A percentile compares a stretch with the other conserved stretches of the same genome.
These are phyloP conservation scores for Prostheceraeus crozeri DNA, from an alignment of 2,888 invertebrate species.

Conservation along the genomic window DNA sequence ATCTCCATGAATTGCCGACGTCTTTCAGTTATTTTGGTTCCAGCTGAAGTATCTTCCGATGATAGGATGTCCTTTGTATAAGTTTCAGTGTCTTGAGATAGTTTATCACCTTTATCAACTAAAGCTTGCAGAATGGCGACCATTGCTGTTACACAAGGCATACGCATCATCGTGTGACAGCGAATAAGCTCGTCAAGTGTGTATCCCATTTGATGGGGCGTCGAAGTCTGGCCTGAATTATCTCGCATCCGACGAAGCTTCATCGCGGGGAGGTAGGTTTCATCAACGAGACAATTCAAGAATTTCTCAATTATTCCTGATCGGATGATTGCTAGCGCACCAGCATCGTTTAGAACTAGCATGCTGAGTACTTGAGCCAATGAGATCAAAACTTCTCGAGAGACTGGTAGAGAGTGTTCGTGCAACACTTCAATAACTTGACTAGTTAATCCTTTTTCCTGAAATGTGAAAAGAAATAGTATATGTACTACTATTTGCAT, in stretches of 20 bases:
- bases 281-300: constrained; percentile 62
- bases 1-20: too few species aligned
- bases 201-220: constrained; percentile 74
- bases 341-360: constrained; percentile 72
- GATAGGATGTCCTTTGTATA: too few species aligned
- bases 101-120: too few species aligned
- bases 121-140: too few species aligned
- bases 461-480: too few species aligned
- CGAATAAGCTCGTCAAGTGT: constrained; percentile 82
- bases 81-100: too few species aligned
- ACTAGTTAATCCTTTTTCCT: constrained; percentile 34
- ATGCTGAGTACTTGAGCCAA: constrained; percentile 76
- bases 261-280: constrained; percentile 77
- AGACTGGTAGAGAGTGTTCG: constrained; percentile 59
- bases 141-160: too few species aligned
- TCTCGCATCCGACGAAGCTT: constrained; percentile 42
- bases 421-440: constrained; percentile 66
- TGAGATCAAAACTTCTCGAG: constrained; percentile 65
- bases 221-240: constrained; percentile 48
- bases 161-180: too few species aligned
- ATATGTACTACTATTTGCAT: too few species aligned
- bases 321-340: constrained; percentile 69
- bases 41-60: too few species aligned
- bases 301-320: constrained; percentile 74
- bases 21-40: too few species aligned